These are phyloP conservation scores for Exaiptasia diaphana DNA, from an alignment of 64 coral and sea anemone genomes.

Conservation along the genomic window DNA sequence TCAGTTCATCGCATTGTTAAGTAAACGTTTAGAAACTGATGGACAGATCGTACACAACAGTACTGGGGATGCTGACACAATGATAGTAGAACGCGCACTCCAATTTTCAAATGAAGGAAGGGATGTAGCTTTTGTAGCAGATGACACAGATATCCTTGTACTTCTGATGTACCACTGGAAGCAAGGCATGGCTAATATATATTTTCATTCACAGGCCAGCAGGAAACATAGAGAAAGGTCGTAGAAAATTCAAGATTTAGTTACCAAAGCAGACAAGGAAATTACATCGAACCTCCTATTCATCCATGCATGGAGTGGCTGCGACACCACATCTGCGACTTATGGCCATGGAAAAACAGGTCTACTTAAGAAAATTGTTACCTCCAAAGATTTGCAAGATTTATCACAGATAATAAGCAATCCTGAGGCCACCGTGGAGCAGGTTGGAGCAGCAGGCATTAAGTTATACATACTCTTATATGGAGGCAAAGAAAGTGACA, in stretches of 20 bases:
- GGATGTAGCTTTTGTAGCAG: background rate
- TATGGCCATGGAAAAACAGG: constrained; percentile 13
- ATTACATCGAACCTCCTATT: background rate
- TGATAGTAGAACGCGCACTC: background rate
- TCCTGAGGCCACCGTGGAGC: background rate
- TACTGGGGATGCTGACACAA: background rate
- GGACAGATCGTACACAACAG: background rate
- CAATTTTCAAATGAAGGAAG: background rate
- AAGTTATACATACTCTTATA: background rate
- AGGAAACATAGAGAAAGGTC: no score
- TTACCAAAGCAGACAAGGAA: no score
- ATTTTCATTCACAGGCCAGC: no score
- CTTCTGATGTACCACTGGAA: background rate
- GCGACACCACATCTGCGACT: constrained; percentile 8
- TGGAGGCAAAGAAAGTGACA: background rate
- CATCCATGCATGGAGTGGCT: constrained; percentile 9
- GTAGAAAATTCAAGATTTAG: no score
- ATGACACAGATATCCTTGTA: no score
- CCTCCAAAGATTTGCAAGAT: background rate
- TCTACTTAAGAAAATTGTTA: background rate
- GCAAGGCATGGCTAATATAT: no score
- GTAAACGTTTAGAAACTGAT: background rate
- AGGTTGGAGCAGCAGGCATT: background rate
- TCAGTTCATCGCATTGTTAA: constrained; percentile 7
- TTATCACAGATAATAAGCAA: background rate